Percentiles rank a stretch among this genome's conserved stretches.
These are phyloP conservation scores for Lasioglossum lativentre DNA, from an alignment of 2,888 invertebrate species.

Conservation along the genomic window DNA sequence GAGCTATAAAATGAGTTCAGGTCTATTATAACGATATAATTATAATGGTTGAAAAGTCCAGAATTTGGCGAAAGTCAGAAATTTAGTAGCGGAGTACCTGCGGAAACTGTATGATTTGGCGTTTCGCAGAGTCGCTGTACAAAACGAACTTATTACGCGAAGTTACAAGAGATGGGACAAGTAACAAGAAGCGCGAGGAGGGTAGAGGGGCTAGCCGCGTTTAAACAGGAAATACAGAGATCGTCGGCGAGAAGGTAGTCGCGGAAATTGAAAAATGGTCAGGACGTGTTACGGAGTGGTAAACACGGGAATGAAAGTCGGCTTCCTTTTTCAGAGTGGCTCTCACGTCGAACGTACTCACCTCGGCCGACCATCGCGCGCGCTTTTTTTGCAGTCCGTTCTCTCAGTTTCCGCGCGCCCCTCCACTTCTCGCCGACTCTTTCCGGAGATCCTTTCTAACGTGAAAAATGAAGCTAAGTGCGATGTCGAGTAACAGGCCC, in stretches of 20 bases:
- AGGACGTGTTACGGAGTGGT: slow-evolving; percentile 58
- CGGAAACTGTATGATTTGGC: background rate
- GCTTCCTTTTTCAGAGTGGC: slow-evolving; percentile 38
- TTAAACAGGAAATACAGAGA: slow-evolving; percentile 36
- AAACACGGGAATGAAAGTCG: slow-evolving; percentile 60
- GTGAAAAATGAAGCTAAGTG: slow-evolving; percentile 66
- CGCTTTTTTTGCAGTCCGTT: slow-evolving; percentile 37
- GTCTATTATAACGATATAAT: too few species aligned
- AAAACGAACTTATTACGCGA: slow-evolving; percentile 1
- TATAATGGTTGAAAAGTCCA: too few species aligned
- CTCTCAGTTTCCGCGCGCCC: slow-evolving; percentile 11
- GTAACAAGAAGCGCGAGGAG: background rate
- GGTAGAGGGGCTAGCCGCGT: background rate
- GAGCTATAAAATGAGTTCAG: background rate
- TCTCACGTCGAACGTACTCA: slow-evolving; percentile 62
- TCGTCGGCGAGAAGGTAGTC: slow-evolving; percentile 23
- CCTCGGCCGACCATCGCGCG: slow-evolving; percentile 43
- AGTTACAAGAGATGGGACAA: background rate
- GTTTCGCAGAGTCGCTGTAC: background rate
- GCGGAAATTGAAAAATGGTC: slow-evolving; percentile 62
- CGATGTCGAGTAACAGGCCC: slow-evolving; percentile 56
- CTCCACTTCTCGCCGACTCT: slow-evolving; percentile 4
- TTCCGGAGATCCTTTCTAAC: slow-evolving; percentile 42
- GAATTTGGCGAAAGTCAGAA: background rate
- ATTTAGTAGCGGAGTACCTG: background rate